Percentiles rank a stretch among this genome's conserved stretches.
Conservation (phyloP, 2,113 vertebrate genomes). For the Trichechus manatus region DNA sequence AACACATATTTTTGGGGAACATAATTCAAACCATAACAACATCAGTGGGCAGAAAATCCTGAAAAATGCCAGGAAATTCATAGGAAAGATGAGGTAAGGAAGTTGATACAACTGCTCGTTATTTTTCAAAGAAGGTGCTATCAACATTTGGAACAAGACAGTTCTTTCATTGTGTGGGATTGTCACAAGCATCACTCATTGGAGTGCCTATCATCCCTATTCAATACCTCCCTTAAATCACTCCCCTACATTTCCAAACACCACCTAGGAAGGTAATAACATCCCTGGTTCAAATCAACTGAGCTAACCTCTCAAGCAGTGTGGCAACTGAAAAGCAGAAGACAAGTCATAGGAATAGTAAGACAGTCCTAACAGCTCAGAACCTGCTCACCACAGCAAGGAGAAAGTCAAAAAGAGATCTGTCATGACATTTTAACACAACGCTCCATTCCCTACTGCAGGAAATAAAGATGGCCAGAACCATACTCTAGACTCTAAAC, state of each 20-base stretch:
- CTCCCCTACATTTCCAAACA: no score
- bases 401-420: no score
- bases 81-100: neutral
- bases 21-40: no score
- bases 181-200: neutral
- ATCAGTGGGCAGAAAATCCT: no score
- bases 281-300: neutral
- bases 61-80: neutral
- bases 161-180: neutral
- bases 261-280: neutral
- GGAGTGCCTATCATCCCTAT: neutral
- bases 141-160: neutral
- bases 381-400: neutral
- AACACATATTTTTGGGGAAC: no score
- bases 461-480: neutral
- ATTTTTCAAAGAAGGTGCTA: neutral
- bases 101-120: neutral
- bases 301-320: neutral
- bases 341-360: neutral
- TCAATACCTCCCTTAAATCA: neutral
- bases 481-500: neutral
- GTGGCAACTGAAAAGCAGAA: neutral
- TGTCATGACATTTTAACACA: neutral
- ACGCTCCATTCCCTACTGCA: accelerated
- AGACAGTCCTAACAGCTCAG: accelerated